These are phyloP conservation scores for Psittacara wagleri DNA, from an alignment of 2,113 vertebrate genomes.

Conservation along the genomic window DNA sequence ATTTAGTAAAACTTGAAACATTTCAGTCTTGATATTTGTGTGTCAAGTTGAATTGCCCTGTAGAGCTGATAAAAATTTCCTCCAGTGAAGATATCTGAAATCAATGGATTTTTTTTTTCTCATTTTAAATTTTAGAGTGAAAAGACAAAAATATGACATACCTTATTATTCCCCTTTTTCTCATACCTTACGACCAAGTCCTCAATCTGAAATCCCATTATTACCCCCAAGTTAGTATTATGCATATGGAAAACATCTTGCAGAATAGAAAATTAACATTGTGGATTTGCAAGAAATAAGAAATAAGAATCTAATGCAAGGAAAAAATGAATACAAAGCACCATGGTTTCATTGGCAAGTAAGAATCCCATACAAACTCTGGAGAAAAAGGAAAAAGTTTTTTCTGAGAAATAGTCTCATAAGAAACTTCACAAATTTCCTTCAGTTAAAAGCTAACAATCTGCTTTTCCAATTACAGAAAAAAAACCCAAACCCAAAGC, in stretches of 20 bases:
- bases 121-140: not conserved
- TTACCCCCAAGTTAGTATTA: not conserved
- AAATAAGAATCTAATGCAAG: not conserved
- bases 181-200: not conserved
- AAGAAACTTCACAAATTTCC: not conserved
- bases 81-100: not conserved
- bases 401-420: not conserved
- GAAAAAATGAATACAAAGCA: not conserved
- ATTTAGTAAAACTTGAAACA: not conserved
- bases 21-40: fast-evolving
- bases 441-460: not conserved
- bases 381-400: not conserved
- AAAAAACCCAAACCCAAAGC: not conserved
- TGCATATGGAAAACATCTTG: not conserved
- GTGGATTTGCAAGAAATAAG: not conserved
- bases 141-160: not conserved
- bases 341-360: not conserved
- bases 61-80: not conserved
- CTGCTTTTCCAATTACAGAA: not conserved
- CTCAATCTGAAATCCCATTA: not conserved
- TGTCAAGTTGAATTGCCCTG: not conserved
- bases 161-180: not conserved
- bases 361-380: not conserved
- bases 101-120: not conserved
- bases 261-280: not conserved